Base-by-base conservation (phyloP, 2,113 vertebrate species). In the Paratilapia polleni region DNA sequence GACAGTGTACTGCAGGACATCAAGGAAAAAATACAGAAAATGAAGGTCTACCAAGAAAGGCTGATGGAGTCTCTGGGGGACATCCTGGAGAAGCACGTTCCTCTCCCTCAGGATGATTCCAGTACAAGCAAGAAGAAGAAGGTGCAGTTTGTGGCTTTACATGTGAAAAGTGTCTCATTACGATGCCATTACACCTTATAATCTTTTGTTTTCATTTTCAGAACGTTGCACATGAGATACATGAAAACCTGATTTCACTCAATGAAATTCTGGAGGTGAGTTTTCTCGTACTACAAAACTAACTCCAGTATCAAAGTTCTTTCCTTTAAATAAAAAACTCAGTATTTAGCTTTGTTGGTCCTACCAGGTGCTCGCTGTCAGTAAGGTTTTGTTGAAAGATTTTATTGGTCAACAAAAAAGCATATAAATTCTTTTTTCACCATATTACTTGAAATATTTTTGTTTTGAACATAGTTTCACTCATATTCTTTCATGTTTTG, bases 181-280 rank as follows among this genome's bases (percentile, higher is more conserved):
- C 6, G 12, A 6, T 20, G 77, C 1, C 6, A 22, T 10, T 52
- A 10, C n/a, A 26, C 1, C 14, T 89, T 3, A 88, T 54, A 11
- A 2, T 54, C 2, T 38, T 47, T 60, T 34, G 7, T 83, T 76
- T 81, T 90, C 14, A 31, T 58, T 88, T 91, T 34, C 85, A 95
- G 94, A 90, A 49, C n/a, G 14, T 49, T 19, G 26, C 78, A 10
- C 59, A 70, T 5, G 80, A 78, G 17, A 19, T 82, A 8, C 84
- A 83, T 20, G 77, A 76, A 56, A 80, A 94, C 60, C 86, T 95
- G 13, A 88, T 96, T 89, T 94, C 95, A 24, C 89, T 96, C 12
- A 92, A 81, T 90, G 93, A 96, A 73, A 95, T 96, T 83, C 94
- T 96, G 8, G 96, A 96, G 95, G 96, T 96, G 83, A 28, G 90